These are phyloP conservation scores for Nomada lathburiana DNA, from an alignment of 2,888 invertebrate genomes.

Conservation along the genomic window DNA sequence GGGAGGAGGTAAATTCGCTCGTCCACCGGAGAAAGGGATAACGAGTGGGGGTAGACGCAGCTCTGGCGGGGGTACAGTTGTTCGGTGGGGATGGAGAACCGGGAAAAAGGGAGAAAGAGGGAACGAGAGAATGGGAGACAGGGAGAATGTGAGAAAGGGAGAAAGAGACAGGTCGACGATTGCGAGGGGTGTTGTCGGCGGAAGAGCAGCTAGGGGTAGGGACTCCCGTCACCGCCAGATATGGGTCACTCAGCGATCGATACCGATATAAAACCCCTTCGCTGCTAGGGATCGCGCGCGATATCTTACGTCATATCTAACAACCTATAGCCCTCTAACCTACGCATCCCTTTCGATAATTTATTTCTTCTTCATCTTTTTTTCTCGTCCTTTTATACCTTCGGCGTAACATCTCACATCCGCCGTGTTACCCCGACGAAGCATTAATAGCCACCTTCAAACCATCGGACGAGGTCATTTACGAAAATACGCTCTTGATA, in stretches of 20 bases:
- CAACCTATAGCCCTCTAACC: slow-evolving; percentile 80
- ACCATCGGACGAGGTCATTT: not conserved
- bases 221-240: slow-evolving; percentile 76
- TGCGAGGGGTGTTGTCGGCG: slow-evolving; percentile 36
- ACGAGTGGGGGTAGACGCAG: slow-evolving; percentile 59
- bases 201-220: slow-evolving; percentile 52
- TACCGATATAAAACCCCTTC: slow-evolving; percentile 79
- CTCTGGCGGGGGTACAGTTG: slow-evolving; percentile 51
- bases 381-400: not conserved
- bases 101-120: slow-evolving; percentile 54
- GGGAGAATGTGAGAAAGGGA: slow-evolving; percentile 33
- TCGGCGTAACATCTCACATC: too few relatives aligned
- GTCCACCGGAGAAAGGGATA: slow-evolving; percentile 54
- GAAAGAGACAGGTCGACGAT: slow-evolving; percentile 41
- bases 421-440: too few relatives aligned
- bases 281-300: slow-evolving; percentile 72
- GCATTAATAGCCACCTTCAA: too few relatives aligned
- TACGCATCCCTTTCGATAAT: slow-evolving; percentile 67
- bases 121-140: slow-evolving; percentile 31
- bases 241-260: slow-evolving; percentile 84
- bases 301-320: slow-evolving; percentile 77
- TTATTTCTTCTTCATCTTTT: slow-evolving; percentile 83
- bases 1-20: slow-evolving; percentile 68
- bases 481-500: not conserved
- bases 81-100: slow-evolving; percentile 32